Percentiles rank a stretch among this genome's conserved stretches.
Evolutionary conservation across 2,113 vertebrate species (phyloP).

Genomic region (Pagrus major): DNA sequence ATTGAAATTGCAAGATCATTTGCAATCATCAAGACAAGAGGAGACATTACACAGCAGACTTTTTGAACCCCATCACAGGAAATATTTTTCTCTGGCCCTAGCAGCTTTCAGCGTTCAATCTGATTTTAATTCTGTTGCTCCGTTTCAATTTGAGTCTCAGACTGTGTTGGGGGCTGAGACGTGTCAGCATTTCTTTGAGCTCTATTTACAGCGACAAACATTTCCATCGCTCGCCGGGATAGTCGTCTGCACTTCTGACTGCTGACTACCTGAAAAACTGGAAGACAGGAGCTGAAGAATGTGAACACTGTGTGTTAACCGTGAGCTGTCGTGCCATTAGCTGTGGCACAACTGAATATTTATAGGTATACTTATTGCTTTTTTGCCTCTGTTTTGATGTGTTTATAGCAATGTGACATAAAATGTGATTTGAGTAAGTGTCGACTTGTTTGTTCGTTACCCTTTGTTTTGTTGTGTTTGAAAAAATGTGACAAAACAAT

Average conservation of each 20-base stretch:
- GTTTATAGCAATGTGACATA: background rate
- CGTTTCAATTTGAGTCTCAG: background rate
- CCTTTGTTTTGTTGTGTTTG: background rate
- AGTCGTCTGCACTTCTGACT: background rate
- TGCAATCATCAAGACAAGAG: background rate
- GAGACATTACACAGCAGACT: background rate
- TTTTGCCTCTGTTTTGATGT: background rate
- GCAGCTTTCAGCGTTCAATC: background rate
- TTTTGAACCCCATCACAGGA: background rate
- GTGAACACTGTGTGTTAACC: background rate
- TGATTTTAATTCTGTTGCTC: background rate
- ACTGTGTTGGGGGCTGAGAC: background rate
- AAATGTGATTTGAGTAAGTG: background rate
- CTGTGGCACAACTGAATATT: background rate
- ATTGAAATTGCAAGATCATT: background rate
- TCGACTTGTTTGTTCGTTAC: too few relatives aligned
- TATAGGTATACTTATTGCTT: background rate
- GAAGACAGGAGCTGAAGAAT: background rate
- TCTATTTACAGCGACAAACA: constrained; percentile 6
- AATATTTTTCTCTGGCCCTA: background rate
- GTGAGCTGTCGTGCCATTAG: background rate
- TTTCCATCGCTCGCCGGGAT: background rate
- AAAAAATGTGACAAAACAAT: background rate
- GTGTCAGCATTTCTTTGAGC: background rate
- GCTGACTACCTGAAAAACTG: background rate